A percentile compares a stretch with the other conserved stretches of the same genome.
Conservation (phyloP, 2,113 vertebrate species). For the Microcebus tavaratra region DNA sequence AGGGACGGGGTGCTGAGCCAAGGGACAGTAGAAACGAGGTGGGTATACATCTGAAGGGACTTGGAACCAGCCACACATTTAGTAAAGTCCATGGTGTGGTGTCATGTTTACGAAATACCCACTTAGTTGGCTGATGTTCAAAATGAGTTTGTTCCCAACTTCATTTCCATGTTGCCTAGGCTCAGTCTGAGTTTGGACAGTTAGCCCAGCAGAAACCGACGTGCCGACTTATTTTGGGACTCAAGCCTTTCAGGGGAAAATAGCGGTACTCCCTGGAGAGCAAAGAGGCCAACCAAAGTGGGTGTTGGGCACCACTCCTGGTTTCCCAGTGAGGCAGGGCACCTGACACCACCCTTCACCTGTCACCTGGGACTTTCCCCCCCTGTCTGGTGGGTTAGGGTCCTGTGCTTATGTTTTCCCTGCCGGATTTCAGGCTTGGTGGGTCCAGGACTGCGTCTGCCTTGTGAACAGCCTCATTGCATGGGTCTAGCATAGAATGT, state of each 20-base stretch:
- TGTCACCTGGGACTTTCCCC: neutral
- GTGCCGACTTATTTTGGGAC: neutral
- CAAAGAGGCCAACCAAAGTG: neutral
- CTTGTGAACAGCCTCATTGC: neutral
- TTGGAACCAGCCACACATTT: neutral
- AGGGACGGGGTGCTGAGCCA: no score
- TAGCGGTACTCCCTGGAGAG: neutral
- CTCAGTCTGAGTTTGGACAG: neutral
- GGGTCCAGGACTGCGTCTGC: neutral
- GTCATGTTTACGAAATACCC: neutral
- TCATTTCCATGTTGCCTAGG: neutral
- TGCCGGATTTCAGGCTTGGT: neutral
- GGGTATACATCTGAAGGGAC: no score
- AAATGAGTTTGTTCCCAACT: neutral
- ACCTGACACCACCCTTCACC: neutral
- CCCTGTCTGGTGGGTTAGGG: no score
- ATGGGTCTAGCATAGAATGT: neutral
- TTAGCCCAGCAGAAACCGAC: neutral
- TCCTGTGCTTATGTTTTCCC: neutral
- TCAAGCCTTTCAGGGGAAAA: neutral
- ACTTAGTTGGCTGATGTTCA: neutral
- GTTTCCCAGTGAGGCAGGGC: neutral
- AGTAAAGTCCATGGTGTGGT: neutral
- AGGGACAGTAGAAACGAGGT: neutral
- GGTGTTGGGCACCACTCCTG: rapidly evolving